phyloP scores from a whole-genome alignment of 2,888 invertebrate species.

The Meteorus cinctellus region DNA sequence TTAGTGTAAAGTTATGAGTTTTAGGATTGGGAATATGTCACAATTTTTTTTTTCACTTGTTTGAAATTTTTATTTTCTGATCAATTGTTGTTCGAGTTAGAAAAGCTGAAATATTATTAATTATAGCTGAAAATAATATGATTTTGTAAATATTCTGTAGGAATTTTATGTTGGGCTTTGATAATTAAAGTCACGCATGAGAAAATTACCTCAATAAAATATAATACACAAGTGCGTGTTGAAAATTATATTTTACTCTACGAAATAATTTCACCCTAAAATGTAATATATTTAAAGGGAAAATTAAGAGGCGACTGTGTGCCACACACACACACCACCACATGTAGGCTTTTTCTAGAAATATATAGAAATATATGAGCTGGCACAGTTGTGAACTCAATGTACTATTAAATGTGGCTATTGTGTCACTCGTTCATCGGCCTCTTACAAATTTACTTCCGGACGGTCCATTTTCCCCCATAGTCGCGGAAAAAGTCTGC shows the following conservation, averaged over 20 bases:
- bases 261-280: background rate
- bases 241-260: background rate
- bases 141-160: too few species aligned
- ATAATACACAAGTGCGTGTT: background rate
- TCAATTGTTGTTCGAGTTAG: too few species aligned
- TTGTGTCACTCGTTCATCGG: conserved; percentile 66
- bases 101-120: too few species aligned
- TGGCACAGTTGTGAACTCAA: conserved; percentile 62
- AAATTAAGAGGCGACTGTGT: conserved; percentile 35
- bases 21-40: too few species aligned
- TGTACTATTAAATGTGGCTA: conserved; percentile 72
- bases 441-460: conserved; percentile 69
- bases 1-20: too few species aligned
- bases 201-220: background rate
- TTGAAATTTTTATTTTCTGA: too few species aligned
- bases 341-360: conserved; percentile 14
- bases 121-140: too few species aligned
- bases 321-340: conserved; percentile 5
- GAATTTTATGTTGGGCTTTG: too few species aligned
- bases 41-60: too few species aligned
- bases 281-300: conserved; percentile 29
- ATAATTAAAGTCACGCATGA: too few species aligned
- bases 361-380: background rate
- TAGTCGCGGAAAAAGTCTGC: conserved; percentile 47
- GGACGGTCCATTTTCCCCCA: conserved; percentile 52